Evolutionary conservation across 2,888 invertebrate genomes (phyloP).

Genomic region (Coleophora flavipennella): DNA sequence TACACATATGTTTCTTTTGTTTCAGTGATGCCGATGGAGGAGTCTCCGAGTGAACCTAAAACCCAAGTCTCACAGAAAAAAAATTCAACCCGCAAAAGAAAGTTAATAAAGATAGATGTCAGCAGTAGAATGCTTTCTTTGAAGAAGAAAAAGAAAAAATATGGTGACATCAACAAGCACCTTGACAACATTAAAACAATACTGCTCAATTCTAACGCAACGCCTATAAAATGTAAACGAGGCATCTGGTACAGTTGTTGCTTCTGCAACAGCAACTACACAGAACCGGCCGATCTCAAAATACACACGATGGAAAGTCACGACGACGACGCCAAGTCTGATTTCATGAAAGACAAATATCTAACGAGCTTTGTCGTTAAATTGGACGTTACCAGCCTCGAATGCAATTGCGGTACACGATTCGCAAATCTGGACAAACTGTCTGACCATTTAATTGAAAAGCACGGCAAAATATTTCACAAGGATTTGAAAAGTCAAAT

Average conservation of each 20-base stretch:
- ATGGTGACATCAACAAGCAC: constrained; percentile 14
- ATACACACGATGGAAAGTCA: constrained; percentile 24
- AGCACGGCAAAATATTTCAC: constrained; percentile 28
- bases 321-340: background rate
- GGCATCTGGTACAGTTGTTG: constrained; percentile 22
- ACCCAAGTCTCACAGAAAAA: too few species aligned
- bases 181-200: constrained; percentile 17
- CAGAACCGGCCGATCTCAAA: constrained; percentile 24
- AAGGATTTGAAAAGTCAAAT: constrained; percentile 36
- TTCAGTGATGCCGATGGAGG: too few species aligned
- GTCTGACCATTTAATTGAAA: constrained; percentile 26
- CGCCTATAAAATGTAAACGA: constrained; percentile 21
- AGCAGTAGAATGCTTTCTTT: too few species aligned
- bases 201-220: constrained; percentile 25
- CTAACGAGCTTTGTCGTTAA: constrained; percentile 25
- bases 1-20: too few species aligned
- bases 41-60: too few species aligned
- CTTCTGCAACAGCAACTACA: constrained; percentile 25
- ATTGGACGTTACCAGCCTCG: constrained; percentile 39
- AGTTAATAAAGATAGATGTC: too few species aligned
- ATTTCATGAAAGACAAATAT: constrained; percentile 20
- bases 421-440: constrained; percentile 27
- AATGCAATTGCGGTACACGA: constrained; percentile 30
- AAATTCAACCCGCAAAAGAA: too few species aligned
- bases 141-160: constrained; percentile 8